Percentiles rank a stretch among this genome's conserved stretches.
These are phyloP conservation scores for Taeniopygia guttata DNA, from an alignment of 2,797 vertebrate genomes.

Conservation along the genomic window DNA sequence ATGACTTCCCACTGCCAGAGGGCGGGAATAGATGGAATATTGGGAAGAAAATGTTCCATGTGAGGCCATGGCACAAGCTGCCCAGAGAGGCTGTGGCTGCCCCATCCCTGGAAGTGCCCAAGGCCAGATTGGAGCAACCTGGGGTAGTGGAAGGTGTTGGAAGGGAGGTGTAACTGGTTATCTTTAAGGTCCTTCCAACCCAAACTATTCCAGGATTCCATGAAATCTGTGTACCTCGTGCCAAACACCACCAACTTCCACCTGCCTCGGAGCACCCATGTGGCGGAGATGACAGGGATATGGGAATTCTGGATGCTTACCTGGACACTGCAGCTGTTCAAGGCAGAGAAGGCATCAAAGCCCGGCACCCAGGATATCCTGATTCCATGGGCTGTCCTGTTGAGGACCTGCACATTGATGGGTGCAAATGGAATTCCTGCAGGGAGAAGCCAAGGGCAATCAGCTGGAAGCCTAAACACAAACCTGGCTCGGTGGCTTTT, in stretches of 20 bases:
- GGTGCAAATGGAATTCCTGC: constrained; percentile 71
- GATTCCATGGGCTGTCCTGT: constrained; percentile 78
- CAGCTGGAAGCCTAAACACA: not conserved
- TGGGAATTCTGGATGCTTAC: constrained; percentile 64
- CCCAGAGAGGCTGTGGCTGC: not conserved
- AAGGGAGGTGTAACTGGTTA: not conserved
- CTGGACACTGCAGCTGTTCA: constrained; percentile 82
- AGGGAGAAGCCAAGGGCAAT: not conserved
- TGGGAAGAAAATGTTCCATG: not conserved
- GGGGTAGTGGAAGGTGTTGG: not conserved
- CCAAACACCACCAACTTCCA: not conserved
- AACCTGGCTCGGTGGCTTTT: fast-evolving
- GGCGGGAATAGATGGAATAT: not conserved
- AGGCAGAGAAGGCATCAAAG: constrained; percentile 85
- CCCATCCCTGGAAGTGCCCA: not conserved
- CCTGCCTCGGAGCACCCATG: fast-evolving
- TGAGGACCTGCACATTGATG: constrained; percentile 65
- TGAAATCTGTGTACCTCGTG: fast-evolving
- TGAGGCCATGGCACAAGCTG: fast-evolving
- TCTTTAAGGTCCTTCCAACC: not conserved
- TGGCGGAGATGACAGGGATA: not conserved
- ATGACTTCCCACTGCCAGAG: not conserved
- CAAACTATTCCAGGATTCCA: not conserved
- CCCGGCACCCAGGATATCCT: constrained; percentile 85
- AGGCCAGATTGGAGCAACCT: not conserved